These are phyloP conservation scores for Ischnura elegans DNA, from an alignment of 2,888 invertebrate species.

Conservation along the genomic window DNA sequence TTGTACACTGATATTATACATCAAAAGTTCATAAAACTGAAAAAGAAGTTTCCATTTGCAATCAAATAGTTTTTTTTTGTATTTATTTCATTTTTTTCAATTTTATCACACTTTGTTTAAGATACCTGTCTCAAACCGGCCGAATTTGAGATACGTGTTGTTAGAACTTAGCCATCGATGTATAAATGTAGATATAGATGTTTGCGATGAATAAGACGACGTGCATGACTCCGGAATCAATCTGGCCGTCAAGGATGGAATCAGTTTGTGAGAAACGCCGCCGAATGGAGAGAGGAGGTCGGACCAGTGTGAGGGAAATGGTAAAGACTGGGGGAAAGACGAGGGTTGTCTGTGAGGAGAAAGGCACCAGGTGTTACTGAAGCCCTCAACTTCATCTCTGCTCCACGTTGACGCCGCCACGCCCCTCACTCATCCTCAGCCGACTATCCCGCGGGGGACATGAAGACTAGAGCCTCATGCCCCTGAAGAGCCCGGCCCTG, in stretches of 20 bases:
- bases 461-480: neutral
- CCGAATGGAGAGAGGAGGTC: neutral
- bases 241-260: neutral
- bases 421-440: neutral
- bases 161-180: no score
- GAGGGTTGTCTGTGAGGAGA: neutral
- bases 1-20: no score
- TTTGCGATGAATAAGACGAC: neutral
- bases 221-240: neutral
- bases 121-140: no score
- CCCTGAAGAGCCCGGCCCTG: neutral
- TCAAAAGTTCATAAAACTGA: no score
- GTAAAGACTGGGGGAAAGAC: neutral
- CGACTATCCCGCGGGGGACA: constrained; percentile 37
- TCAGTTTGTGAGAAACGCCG: neutral
- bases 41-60: no score
- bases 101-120: no score
- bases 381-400: neutral
- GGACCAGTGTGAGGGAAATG: neutral
- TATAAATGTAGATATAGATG: no score
- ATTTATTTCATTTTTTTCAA: no score
- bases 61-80: no score
- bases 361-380: constrained; percentile 51
- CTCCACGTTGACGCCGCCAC: neutral
- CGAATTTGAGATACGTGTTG: no score